A percentile compares a stretch with the other conserved stretches of the same genome.
These are phyloP conservation scores for Chaetops frenatus DNA, from an alignment of 2,113 vertebrate species.

Conservation along the genomic window DNA sequence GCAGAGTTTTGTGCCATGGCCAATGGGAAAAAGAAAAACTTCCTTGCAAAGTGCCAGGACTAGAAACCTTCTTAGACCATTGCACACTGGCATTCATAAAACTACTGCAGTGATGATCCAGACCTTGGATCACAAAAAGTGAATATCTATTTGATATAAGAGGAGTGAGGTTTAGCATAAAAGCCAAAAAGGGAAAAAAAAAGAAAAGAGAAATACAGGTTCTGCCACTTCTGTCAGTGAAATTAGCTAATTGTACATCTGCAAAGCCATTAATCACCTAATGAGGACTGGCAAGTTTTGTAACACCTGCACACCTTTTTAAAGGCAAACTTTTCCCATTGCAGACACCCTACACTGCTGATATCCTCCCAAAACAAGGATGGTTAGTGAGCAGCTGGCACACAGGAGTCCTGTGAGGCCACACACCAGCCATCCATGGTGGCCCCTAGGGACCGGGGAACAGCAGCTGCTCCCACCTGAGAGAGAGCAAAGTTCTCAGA, in stretches of 20 bases:
- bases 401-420: neutral
- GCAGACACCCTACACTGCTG: neutral
- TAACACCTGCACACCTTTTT: neutral
- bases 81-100: neutral
- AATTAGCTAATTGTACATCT: neutral
- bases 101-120: neutral
- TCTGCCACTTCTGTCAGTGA: neutral
- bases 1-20: neutral
- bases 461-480: neutral
- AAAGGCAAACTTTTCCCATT: neutral
- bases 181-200: neutral
- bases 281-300: neutral
- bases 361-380: neutral
- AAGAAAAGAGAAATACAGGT: neutral
- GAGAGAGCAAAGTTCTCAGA: neutral
- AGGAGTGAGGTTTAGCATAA: neutral
- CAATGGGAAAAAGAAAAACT: neutral
- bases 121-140: neutral
- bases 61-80: neutral
- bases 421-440: rapidly evolving
- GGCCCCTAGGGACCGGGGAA: rapidly evolving
- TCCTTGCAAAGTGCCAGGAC: neutral
- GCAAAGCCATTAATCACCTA: neutral
- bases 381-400: rapidly evolving
- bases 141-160: neutral